Evolutionary conservation across 2,797 vertebrate species (phyloP).

Genomic region (Furcifer pardalis): DNA sequence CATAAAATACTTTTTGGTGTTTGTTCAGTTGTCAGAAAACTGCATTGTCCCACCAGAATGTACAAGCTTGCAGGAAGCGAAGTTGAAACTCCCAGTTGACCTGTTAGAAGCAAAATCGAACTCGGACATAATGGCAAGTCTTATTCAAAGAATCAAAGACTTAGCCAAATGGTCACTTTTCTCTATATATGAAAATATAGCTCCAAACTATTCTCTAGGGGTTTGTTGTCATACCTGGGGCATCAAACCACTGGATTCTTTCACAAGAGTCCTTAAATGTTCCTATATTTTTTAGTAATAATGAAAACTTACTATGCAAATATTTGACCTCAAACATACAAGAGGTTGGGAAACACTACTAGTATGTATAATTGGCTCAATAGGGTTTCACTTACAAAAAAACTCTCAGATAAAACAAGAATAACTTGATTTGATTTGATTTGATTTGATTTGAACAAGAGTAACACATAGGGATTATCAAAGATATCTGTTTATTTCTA

Average conservation of each 20-base stretch:
- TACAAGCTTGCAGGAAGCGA: background rate
- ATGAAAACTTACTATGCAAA: too few relatives aligned
- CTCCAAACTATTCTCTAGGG: background rate
- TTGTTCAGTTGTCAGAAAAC: background rate
- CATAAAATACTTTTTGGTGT: background rate
- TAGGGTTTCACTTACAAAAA: too few relatives aligned
- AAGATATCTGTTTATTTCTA: too few relatives aligned
- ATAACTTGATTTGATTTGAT: too few relatives aligned
- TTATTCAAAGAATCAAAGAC: too few relatives aligned
- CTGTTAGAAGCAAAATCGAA: background rate
- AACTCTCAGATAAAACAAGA: too few relatives aligned
- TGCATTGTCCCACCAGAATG: background rate
- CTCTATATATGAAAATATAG: background rate
- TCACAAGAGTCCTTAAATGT: background rate
- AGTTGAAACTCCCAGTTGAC: too few relatives aligned
- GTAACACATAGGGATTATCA: too few relatives aligned
- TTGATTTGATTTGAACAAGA: too few relatives aligned
- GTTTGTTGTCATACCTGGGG: background rate
- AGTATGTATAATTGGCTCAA: too few relatives aligned
- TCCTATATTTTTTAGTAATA: background rate
- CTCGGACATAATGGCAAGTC: background rate
- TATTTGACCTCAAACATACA: too few relatives aligned
- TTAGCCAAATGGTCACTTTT: background rate
- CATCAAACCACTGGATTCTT: background rate
- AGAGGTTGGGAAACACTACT: too few relatives aligned